Conservation (phyloP, 2,888 invertebrate genomes). For the Itoplectis maculator region DNA sequence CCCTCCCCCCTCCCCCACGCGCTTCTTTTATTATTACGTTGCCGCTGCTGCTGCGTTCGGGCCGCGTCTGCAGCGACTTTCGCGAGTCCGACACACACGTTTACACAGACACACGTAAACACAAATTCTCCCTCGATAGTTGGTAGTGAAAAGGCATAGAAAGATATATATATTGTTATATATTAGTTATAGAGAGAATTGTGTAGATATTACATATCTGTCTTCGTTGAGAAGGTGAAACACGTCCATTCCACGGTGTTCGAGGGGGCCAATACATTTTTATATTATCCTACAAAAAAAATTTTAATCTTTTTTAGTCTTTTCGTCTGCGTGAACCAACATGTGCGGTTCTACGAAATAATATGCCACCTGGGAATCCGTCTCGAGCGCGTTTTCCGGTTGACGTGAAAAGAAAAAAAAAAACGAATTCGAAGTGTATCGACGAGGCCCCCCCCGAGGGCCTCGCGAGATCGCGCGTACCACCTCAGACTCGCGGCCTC, state of each 20-base stretch:
- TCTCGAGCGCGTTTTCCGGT: slow-evolving; percentile 48
- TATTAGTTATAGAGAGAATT: slow-evolving; percentile 70
- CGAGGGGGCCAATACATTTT: slow-evolving; percentile 54
- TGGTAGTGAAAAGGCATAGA: slow-evolving; percentile 61
- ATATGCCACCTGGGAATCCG: slow-evolving; percentile 38
- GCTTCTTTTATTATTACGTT: slow-evolving; percentile 60
- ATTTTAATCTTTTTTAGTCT: slow-evolving; percentile 1
- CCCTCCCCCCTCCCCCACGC: slow-evolving; percentile 10
- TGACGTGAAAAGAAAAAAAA: neutral
- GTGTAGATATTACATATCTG: slow-evolving; percentile 70
- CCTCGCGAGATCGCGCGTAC: neutral
- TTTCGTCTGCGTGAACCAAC: neutral
- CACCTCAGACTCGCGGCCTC: too few species aligned
- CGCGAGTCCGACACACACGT: slow-evolving; percentile 30
- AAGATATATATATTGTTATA: slow-evolving; percentile 66
- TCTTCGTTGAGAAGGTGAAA: slow-evolving; percentile 54
- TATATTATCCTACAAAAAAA: slow-evolving; percentile 13
- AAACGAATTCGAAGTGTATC: neutral
- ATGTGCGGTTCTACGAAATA: neutral
- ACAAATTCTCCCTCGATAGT: slow-evolving; percentile 54
- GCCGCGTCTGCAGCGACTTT: slow-evolving; percentile 20
- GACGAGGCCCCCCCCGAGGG: slow-evolving; percentile 41
- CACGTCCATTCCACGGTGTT: slow-evolving; percentile 67
- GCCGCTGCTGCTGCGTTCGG: too few species aligned
- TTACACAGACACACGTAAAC: slow-evolving; percentile 4